These are phyloP conservation scores for Drosophila rhopaloa DNA, from an alignment of 1,140 invertebrate species.

Conservation along the genomic window DNA sequence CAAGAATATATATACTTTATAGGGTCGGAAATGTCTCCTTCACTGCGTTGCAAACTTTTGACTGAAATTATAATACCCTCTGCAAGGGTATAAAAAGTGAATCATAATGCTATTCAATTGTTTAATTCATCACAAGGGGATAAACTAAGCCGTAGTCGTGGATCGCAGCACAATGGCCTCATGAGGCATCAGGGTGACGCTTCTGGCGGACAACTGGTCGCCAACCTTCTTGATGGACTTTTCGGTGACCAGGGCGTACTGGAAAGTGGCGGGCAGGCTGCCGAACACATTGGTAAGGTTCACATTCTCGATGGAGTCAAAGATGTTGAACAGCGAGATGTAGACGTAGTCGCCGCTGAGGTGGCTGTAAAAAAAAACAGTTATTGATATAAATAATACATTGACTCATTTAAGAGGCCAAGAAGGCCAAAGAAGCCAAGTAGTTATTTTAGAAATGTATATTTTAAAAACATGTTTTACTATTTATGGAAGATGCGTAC, in stretches of 20 bases:
- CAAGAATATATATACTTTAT: no score
- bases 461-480: no score
- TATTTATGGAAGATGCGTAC: no score
- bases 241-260: conserved; percentile 71
- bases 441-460: no score
- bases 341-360: conserved; percentile 62
- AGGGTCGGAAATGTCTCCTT: no score
- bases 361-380: conserved; percentile 33
- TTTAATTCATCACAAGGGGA: conserved; percentile 3
- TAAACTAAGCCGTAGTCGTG: conserved; percentile 39
- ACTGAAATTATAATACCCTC: no score
- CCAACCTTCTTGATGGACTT: conserved; percentile 71
- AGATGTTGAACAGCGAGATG: conserved; percentile 75
- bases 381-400: no score
- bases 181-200: conserved; percentile 74
- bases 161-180: conserved; percentile 74
- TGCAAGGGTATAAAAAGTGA: no score
- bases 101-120: conserved; percentile 11
- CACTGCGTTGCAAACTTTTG: no score
- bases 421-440: no score
- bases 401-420: no score
- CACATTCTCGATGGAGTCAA: conserved; percentile 66
- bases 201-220: conserved; percentile 53
- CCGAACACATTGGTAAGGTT: conserved; percentile 60
- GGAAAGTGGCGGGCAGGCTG: conserved; percentile 61